Evolutionary conservation across 2,888 invertebrate genomes (phyloP), one percentile per base, ranked within the genome.

Genomic region (Ischnura elegans): DNA sequence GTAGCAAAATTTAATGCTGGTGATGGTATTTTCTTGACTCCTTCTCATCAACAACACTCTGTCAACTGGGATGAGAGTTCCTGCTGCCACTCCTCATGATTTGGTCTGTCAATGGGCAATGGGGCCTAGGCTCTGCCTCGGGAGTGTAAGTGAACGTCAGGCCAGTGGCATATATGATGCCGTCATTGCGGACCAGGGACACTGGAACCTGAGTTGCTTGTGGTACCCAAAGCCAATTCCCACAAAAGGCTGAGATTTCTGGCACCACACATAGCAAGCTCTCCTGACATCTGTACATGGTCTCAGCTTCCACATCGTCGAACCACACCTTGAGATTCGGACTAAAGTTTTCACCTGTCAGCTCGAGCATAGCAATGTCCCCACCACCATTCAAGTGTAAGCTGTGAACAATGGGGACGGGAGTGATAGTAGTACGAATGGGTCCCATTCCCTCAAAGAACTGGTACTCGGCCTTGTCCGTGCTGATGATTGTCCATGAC

Each of bases 111-210:
- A 98, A 98, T 13, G 98, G 97, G 95, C 98, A 98, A 95, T 98
- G 98, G 0, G 98, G 97, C 95, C 99, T 96, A 0, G 99, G 99
- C 0, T 99, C 99, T 4, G 99, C 99, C 96, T 99, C 99, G 0
- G 99, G 99, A 0, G 99, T 99, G 96, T 99, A 99, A n/a, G 99
- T 99, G 96, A 99, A 99, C n/a, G 99, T 99, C 46, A 99, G 97
- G 0, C 99, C 99, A 2, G 99, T 99, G 45, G 99, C 98, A 96
- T 99, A 99, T 95, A 99, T 99, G 94, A 99, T 98, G 93, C 99
- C 99, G 96, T 99, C 99, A 96, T 98, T 98, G 87, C 99, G 97
- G 13, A 99, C 99, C 95, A 99, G 96, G 2, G 99, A 99, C 66
- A 99, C 99, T 42, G 99, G 99, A 94, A 99, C 99, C 97, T 98